Evolutionary conservation across 2,888 invertebrate genomes (phyloP), one percentile per base, ranked within the genome.

Genomic region (Neoitamus cyanurus): DNA sequence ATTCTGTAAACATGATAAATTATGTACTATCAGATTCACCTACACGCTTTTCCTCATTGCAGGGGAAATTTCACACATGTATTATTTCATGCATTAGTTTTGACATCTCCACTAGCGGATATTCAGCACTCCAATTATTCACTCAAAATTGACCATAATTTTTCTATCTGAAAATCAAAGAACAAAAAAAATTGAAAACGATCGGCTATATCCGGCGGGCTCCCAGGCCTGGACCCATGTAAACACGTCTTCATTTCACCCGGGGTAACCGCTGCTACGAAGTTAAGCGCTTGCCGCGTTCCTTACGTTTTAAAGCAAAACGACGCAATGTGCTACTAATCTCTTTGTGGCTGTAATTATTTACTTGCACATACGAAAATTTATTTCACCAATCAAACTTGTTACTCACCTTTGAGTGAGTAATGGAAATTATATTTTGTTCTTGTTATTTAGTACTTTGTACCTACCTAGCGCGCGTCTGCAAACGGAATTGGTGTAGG

Each of bases 311-410:
- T 48, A 30, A 36, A 36, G 36, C 20, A 28, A 69, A 82, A 68
- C 82, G 36, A 82, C 58, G 28, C 28, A 37, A 20, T 37, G 30
- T 2, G n/a, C 28, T 15, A 9, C 58, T 48, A 78, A 82, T 82
- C 37, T 69, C 28, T 69, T 69, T 36, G 25, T 25, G 69, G 11
- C 20, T 34, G 34, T 83, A 83, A 83, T 83, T 83, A 70, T 83
- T 83, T 70, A 72, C 72, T 70, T 83, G 72, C 70, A 83, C 28
- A 83, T 72, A 72, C 46, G 48, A 46, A 72, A 83, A 83, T 83
- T 83, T 83, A 83, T 83, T 70, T 15, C 83, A 31, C 83, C 83
- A 83, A 83, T 83, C 83, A 83, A 83, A 83, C 72, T 83, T 83
- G 83, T 83, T 83, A 83, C 69, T 83, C 82, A 82, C 69, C 82